A percentile compares a stretch with the other conserved stretches of the same genome.
Conservation (phyloP, 2,797 vertebrate species). For the Acanthurus leucopareius region DNA sequence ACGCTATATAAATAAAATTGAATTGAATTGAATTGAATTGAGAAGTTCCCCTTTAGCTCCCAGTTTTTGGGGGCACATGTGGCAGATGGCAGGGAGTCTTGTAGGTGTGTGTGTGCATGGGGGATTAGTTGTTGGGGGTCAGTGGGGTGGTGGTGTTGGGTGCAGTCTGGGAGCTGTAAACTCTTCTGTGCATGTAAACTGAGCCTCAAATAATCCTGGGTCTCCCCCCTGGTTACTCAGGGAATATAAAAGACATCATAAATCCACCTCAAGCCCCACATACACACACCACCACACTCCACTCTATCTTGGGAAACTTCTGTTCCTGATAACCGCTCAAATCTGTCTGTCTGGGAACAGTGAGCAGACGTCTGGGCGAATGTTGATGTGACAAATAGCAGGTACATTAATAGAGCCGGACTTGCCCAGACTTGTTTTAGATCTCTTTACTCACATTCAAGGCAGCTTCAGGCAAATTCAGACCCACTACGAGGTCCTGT, state of each 20-base stretch:
- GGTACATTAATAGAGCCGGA: slow-evolving; percentile 58
- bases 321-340: slow-evolving; percentile 41
- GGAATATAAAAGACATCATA: slow-evolving; percentile 67
- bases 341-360: slow-evolving; percentile 53
- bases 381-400: slow-evolving; percentile 51
- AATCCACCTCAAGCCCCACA: slow-evolving; percentile 60
- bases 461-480: slow-evolving; percentile 14
- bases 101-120: slow-evolving; percentile 33
- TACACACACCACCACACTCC: slow-evolving; percentile 29
- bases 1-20: no score
- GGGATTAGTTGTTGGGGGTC: slow-evolving; percentile 61
- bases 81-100: slow-evolving; percentile 54
- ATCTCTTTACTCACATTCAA: slow-evolving; percentile 41
- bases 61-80: slow-evolving; percentile 32
- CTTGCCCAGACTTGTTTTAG: slow-evolving; percentile 35
- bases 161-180: slow-evolving; percentile 64
- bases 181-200: slow-evolving; percentile 69
- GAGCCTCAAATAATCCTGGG: slow-evolving; percentile 73
- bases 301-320: slow-evolving; percentile 59
- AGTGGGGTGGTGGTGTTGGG: slow-evolving; percentile 22
- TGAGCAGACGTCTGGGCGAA: slow-evolving; percentile 57
- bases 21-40: no score
- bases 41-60: neutral
- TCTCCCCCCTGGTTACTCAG: slow-evolving; percentile 48
- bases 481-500: slow-evolving; percentile 11